Evolutionary conservation across 2,797 vertebrate genomes (phyloP).

Genomic region (Poecilia velifera): DNA sequence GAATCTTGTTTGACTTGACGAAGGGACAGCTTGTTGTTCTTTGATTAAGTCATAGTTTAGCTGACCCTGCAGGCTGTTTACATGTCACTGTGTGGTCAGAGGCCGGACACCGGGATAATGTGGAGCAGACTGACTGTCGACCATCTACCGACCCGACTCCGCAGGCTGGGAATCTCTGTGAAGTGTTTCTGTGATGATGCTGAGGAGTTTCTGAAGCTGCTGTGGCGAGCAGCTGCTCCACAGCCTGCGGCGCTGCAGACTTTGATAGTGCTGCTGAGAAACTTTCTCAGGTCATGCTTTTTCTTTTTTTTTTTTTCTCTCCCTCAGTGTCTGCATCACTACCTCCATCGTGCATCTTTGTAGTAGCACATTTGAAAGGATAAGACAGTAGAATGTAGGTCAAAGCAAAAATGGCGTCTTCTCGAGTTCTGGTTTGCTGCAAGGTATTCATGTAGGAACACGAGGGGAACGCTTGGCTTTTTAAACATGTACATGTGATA

Average conservation of each 20-base stretch:
- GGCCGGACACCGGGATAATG: conserved; percentile 27
- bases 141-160: neutral
- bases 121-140: conserved; percentile 28
- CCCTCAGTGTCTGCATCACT: conserved; percentile 23
- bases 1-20: conserved; percentile 4
- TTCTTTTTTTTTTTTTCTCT: conserved; percentile 30
- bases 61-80: conserved; percentile 47
- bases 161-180: neutral
- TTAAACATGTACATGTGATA: neutral
- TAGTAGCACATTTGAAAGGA: conserved; percentile 57
- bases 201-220: conserved; percentile 10
- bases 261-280: conserved; percentile 14
- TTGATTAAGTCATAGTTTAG: conserved; percentile 52
- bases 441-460: conserved; percentile 16
- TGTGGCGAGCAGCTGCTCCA: conserved; percentile 35
- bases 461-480: conserved; percentile 1
- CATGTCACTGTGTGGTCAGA: conserved; percentile 31
- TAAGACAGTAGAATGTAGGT: conserved; percentile 63
- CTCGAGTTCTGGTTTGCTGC: neutral
- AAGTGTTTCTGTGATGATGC: neutral
- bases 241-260: conserved; percentile 14
- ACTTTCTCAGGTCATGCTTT: conserved; percentile 42
- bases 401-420: conserved; percentile 59
- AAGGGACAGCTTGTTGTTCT: conserved; percentile 45
- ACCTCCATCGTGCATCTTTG: conserved; percentile 44